These are phyloP conservation scores for Regulus satrapa DNA, from an alignment of 2,113 vertebrate species.

Conservation along the genomic window DNA sequence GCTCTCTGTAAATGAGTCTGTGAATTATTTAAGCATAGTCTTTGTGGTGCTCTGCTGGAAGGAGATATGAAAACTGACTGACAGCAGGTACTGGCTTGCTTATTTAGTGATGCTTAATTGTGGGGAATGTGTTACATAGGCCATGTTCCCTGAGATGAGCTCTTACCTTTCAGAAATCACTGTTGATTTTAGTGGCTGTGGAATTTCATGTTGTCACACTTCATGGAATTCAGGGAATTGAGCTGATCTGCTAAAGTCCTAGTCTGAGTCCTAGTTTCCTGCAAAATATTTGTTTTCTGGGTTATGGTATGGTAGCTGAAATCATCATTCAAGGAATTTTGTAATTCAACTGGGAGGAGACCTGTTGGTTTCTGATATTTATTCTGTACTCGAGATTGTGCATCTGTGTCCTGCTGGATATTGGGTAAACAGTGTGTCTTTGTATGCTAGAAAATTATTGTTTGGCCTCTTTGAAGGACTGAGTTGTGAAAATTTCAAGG, in stretches of 20 bases:
- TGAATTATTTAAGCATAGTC: background rate
- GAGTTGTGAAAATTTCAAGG: background rate
- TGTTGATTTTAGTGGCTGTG: background rate
- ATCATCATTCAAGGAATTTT: background rate
- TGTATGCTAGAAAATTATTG: background rate
- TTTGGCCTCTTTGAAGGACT: background rate
- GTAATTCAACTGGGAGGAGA: background rate
- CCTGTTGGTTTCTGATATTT: background rate
- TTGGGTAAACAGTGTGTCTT: background rate
- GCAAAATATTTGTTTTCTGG: background rate
- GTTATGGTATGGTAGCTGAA: background rate
- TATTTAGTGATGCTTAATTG: background rate
- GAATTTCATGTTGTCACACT: background rate
- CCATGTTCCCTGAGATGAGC: background rate
- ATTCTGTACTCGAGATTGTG: background rate
- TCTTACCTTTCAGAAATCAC: background rate
- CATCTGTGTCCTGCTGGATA: background rate
- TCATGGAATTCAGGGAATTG: background rate
- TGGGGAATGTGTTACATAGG: rapidly evolving
- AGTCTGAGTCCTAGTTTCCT: background rate
- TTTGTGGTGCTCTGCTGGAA: background rate
- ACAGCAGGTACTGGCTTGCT: background rate
- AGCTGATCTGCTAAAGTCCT: background rate
- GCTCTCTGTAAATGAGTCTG: background rate
- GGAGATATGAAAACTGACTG: background rate